Base-by-base conservation (phyloP, 64 coral and sea anemone genomes). In the Porites australiensis region DNA sequence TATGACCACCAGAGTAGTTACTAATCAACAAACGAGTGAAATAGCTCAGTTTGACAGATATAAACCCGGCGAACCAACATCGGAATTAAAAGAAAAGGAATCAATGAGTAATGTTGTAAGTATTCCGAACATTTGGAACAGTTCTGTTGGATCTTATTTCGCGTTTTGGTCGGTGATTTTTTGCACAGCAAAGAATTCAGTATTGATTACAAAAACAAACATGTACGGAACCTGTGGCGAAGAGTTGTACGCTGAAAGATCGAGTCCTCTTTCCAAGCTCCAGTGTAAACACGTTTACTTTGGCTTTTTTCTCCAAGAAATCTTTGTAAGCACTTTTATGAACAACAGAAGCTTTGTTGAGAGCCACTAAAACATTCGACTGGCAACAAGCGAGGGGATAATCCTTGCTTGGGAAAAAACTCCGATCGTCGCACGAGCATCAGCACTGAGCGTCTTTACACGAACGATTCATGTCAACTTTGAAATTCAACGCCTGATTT, bases 401-500 rank as follows among this genome's bases (percentile, higher is more conserved):
- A 84, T 84, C 81, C 63, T 3, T 19, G 47, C 63, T 44, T 44
- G 51, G 44, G 6, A 44, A 45, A 21, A 84, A 84, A 50, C 27
- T 0, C 27, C 27, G 27, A 37, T 50, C 61, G 5, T 2, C 46
- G 81, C 81, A 63, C 81, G 81, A 50, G 52, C 61, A 11, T 68
- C 16, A 44, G 19, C 45, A 37, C 27, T 37, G 27, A 49, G 81
- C 46, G 48, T 1, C 60, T 63, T 43, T 23, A 61, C 50, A 84
- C 46, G 44, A 19, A 18, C 81, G 12, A 84, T 68, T 68, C 62
- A 84, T 45, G 73, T 67, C 16, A n/a, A 37, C 5, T 84, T 69
- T 84, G 81, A 84, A 84, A 84, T 68, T 51, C 8, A 84, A 84
- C 81, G 81, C 81, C 81, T 50, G 18, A 48, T 76, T 76, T 76